Conservation (phyloP, 2,113 vertebrate species). For the Peromyscus californicus region DNA sequence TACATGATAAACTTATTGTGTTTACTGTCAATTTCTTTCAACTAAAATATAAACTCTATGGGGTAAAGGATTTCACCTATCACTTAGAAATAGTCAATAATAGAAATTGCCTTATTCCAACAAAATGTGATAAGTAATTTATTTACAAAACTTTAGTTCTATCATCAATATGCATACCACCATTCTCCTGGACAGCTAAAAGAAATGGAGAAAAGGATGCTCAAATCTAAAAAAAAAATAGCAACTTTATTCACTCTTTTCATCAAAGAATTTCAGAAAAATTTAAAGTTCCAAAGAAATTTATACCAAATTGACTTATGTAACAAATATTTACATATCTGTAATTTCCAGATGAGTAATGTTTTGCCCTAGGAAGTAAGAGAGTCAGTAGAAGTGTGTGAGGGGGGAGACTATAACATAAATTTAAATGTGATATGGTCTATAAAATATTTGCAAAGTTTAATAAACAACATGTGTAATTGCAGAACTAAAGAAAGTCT, state of each 20-base stretch:
- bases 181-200: background rate
- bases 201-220: background rate
- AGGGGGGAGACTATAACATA: background rate
- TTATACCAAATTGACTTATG: background rate
- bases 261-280: background rate
- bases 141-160: background rate
- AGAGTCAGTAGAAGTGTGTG: background rate
- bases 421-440: background rate
- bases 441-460: background rate
- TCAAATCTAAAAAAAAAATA: background rate
- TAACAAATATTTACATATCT: background rate
- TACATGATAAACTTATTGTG: background rate
- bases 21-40: background rate
- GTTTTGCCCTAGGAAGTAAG: background rate
- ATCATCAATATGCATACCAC: background rate
- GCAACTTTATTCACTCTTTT: background rate
- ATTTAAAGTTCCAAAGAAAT: background rate
- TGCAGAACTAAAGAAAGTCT: background rate
- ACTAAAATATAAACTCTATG: background rate
- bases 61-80: background rate
- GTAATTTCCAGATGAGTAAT: background rate
- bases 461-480: background rate
- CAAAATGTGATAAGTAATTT: background rate
- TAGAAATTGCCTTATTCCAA: background rate
- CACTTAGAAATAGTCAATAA: background rate